A percentile compares a stretch with the other conserved stretches of the same genome.
Evolutionary conservation across 2,888 invertebrate genomes (phyloP).

Genomic region (Nephrotoma appendiculata): DNA sequence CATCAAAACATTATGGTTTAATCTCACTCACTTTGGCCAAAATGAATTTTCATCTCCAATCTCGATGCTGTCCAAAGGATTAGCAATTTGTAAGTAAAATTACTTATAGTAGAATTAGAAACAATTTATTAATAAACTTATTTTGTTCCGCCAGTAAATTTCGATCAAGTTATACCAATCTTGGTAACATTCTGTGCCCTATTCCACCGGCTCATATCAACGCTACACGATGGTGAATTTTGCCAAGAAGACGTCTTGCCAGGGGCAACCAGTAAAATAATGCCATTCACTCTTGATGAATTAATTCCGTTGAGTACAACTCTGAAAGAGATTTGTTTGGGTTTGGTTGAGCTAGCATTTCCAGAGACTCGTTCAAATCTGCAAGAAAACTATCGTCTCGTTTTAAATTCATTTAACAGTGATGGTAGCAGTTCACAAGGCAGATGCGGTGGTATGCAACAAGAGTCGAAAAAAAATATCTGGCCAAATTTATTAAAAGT

Average conservation of each 20-base stretch:
- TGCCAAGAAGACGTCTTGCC: conserved; percentile 35
- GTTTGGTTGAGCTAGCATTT: conserved; percentile 73
- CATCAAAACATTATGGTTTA: conserved; percentile 58
- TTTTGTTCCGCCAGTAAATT: conserved; percentile 30
- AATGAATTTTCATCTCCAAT: conserved; percentile 30
- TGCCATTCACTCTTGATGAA: conserved; percentile 58
- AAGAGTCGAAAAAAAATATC: conserved; percentile 37
- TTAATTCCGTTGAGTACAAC: conserved; percentile 56
- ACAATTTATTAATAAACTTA: not conserved
- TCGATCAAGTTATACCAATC: conserved; percentile 55
- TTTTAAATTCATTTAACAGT: conserved; percentile 17
- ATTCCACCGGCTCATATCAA: conserved; percentile 64
- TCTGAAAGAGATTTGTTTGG: conserved; percentile 66
- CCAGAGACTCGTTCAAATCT: conserved; percentile 56
- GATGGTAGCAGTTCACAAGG: not conserved
- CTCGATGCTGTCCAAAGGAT: conserved; percentile 29
- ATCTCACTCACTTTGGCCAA: conserved; percentile 27
- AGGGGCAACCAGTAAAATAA: conserved; percentile 20
- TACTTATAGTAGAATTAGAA: too few relatives aligned
- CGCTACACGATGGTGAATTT: conserved; percentile 77
- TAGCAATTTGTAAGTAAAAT: conserved; percentile 27
- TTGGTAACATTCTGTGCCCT: conserved; percentile 73
- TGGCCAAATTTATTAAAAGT: conserved; percentile 69
- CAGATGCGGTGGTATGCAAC: conserved; percentile 26
- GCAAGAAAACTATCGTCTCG: conserved; percentile 44